Percentiles rank a stretch among this genome's conserved stretches.
Evolutionary conservation across 2,113 vertebrate genomes (phyloP).

Genomic region (Etia nguti): DNA sequence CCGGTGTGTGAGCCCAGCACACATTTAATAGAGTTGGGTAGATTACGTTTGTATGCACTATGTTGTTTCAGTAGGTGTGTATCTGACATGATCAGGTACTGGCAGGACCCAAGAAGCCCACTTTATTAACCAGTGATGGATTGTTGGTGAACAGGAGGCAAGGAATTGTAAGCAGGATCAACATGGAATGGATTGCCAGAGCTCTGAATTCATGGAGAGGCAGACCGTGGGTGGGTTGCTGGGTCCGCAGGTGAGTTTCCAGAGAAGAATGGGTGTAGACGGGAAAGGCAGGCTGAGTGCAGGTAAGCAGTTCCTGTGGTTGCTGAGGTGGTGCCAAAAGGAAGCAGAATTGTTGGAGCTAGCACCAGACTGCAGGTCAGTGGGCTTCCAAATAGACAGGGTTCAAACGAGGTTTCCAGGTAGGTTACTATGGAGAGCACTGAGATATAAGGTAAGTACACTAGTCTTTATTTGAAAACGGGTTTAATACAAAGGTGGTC

Average conservation of each 20-base stretch:
- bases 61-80: background rate
- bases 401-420: fast-evolving
- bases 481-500: background rate
- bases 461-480: background rate
- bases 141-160: background rate
- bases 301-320: background rate
- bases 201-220: background rate
- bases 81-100: background rate
- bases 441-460: background rate
- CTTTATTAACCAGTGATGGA: background rate
- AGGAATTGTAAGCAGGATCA: background rate
- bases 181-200: fast-evolving
- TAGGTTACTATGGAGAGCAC: background rate
- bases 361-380: fast-evolving
- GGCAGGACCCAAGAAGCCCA: background rate
- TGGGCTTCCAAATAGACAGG: background rate
- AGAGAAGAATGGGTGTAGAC: background rate
- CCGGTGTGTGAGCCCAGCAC: background rate
- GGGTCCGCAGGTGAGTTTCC: background rate
- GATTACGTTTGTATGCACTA: background rate
- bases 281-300: background rate
- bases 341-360: background rate
- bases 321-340: background rate
- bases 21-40: background rate
- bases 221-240: background rate